Evolutionary conservation across 2,888 invertebrate genomes (phyloP).

Genomic region (Drosophila planitibia): DNA sequence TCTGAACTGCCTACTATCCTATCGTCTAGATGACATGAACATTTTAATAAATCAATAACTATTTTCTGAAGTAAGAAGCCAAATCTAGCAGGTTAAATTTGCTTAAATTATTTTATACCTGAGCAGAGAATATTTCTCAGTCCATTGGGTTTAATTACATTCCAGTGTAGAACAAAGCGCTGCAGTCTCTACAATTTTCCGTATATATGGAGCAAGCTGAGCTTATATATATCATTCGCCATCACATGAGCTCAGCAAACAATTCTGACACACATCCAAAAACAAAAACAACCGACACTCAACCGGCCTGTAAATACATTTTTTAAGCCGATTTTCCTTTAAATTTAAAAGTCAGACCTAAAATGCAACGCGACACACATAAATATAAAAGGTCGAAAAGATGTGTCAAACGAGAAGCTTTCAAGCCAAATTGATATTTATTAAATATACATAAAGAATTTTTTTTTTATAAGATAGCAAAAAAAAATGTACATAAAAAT

Average conservation of each 20-base stretch:
- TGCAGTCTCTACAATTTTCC: background rate
- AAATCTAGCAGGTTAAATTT: background rate
- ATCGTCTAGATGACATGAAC: background rate
- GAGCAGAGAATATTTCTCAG: background rate
- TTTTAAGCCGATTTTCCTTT: constrained; percentile 11
- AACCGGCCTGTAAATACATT: background rate
- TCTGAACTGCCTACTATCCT: background rate
- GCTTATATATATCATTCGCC: background rate
- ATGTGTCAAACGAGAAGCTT: constrained; percentile 47
- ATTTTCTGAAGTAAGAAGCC: background rate
- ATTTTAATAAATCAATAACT: background rate
- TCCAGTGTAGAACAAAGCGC: background rate
- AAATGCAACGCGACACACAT: constrained; percentile 2
- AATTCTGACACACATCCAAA: background rate
- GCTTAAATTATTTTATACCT: background rate
- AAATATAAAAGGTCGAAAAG: constrained; percentile 5
- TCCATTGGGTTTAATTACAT: background rate
- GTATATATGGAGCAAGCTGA: background rate
- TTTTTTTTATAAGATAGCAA: constrained; percentile 23
- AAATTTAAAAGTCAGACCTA: constrained; percentile 26
- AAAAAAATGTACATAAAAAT: constrained; percentile 27
- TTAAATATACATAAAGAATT: constrained; percentile 50
- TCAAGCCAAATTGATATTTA: constrained; percentile 67
- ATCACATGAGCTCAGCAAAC: background rate
- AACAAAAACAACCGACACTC: background rate